Base-by-base conservation (phyloP, 2,888 invertebrate species). In the Chrysotoxum bicinctum region DNA sequence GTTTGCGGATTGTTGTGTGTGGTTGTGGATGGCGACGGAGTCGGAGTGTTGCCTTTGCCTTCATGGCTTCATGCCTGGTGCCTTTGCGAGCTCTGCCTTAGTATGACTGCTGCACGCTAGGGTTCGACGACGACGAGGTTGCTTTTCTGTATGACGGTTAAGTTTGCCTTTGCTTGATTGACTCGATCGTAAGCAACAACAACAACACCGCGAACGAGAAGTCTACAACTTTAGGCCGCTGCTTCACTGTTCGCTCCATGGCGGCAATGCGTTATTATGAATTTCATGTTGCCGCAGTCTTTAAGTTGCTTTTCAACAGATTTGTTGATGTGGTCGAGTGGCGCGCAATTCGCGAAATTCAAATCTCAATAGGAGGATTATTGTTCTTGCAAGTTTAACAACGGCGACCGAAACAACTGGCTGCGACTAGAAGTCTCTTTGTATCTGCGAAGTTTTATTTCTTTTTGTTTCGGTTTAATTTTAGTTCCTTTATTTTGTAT, bases 211-310 rank as follows among this genome's bases (percentile, higher is more conserved):
- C 56, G 21, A 50, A 19, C 21, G 40, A 56, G 10, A 66, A 50
- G 50, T 50, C 75, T 45, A 56, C 84, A 40, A 79, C 62, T 68
- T 72, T 78, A 64, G 83, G 79, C 76, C 72, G 56, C 56, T 50
- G 48, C 14, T 50, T 19, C 21, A 21, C 56, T 56, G 7, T 50
- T 19, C 21, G 35, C 56, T 56, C 54, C 30, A 32, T 40, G 40
- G 40, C 66, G 70, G 58, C 75, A 76, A 40, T 85, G 75, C 72
- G 45, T 45, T 75, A 50, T 66, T 66, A 56, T 72, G 81, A 69
- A 77, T 84, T 66, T 84, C 80, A 72, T 85, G 76, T 73, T 81
- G 80, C 73, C 62, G 68, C 85, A 85, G 85, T 85, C 85, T 81
- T 85, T 77, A 72, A 77, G 76, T 77, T 73, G 80, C 76, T 80